phyloP scores from a whole-genome alignment of 2,797 vertebrate genomes.

The Lagodon rhomboides region DNA sequence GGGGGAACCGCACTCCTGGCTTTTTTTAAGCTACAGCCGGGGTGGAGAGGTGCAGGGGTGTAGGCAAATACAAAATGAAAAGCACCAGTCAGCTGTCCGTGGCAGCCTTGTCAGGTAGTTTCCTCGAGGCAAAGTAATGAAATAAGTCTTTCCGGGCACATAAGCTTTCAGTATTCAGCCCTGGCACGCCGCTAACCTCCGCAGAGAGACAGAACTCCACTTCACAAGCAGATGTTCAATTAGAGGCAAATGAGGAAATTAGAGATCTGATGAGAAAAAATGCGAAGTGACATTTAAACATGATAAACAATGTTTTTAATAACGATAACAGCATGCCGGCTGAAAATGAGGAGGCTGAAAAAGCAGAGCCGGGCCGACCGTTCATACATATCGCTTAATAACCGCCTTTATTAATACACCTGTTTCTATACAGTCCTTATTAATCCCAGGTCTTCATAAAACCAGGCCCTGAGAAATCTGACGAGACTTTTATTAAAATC shows the following conservation, averaged over 20 bases:
- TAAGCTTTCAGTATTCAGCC: conserved; percentile 61
- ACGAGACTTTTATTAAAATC: conserved; percentile 68
- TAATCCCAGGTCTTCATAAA: conserved; percentile 65
- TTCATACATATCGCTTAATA: conserved; percentile 70
- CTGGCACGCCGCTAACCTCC: conserved; percentile 51
- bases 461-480: conserved; percentile 58
- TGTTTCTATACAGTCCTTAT: conserved; percentile 66
- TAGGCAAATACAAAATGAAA: conserved; percentile 67
- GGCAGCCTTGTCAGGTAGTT: conserved; percentile 54
- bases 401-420: conserved; percentile 77
- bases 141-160: conserved; percentile 62
- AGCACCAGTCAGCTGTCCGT: conserved; percentile 68
- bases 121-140: conserved; percentile 74
- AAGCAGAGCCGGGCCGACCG: conserved; percentile 33
- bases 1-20: conserved; percentile 48
- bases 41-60: conserved; percentile 55
- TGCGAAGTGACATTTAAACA: conserved; percentile 78
- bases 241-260: conserved; percentile 78
- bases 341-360: conserved; percentile 45
- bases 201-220: conserved; percentile 58
- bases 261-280: conserved; percentile 69
- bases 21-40: conserved; percentile 59
- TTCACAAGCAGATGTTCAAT: conserved; percentile 85
- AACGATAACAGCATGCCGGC: conserved; percentile 65
- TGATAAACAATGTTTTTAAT: conserved; percentile 78